Evolutionary conservation across 2,797 vertebrate genomes (phyloP).

Genomic region (Monodelphis domestica): DNA sequence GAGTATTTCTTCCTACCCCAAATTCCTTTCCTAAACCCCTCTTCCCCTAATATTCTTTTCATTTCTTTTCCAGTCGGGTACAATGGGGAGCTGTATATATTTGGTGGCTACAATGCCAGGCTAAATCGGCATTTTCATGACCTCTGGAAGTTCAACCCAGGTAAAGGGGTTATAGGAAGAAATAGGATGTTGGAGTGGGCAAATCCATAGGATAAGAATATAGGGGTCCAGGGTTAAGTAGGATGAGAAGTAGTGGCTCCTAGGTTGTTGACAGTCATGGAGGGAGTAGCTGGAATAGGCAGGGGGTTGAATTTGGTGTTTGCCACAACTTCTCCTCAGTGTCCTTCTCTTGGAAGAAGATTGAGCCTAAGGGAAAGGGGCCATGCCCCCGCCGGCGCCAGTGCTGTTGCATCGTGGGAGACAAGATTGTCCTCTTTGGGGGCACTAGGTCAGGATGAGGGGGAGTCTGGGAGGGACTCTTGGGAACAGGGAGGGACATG

Average conservation of each 20-base stretch:
- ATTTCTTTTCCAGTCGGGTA: conserved; percentile 92
- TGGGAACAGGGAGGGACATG: background rate
- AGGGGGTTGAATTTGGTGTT: background rate
- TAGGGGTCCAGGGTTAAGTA: background rate
- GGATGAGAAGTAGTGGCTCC: background rate
- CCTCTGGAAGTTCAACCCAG: conserved; percentile 98
- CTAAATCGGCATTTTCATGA: conserved; percentile 98
- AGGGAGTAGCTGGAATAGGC: background rate
- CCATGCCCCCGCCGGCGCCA: conserved; percentile 96
- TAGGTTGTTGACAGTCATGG: background rate
- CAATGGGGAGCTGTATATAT: conserved; percentile 96
- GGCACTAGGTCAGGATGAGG: conserved; percentile 93
- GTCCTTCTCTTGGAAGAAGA: conserved; percentile 92
- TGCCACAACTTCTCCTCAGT: conserved; percentile 70
- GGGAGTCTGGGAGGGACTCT: background rate
- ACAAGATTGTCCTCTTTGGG: conserved; percentile 97
- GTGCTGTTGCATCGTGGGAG: conserved; percentile 98
- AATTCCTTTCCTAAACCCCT: background rate
- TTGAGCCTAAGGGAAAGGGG: conserved; percentile 96
- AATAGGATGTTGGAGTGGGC: background rate
- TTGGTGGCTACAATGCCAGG: conserved; percentile 98
- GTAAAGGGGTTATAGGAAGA: conserved; percentile 81
- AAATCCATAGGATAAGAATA: background rate
- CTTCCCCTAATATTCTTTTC: conserved; percentile 11
- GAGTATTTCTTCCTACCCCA: conserved; percentile 79